Evolutionary conservation across 2,797 vertebrate species (phyloP), one percentile per base, ranked within the genome.

Genomic region (Eospalax fontanierii): DNA sequence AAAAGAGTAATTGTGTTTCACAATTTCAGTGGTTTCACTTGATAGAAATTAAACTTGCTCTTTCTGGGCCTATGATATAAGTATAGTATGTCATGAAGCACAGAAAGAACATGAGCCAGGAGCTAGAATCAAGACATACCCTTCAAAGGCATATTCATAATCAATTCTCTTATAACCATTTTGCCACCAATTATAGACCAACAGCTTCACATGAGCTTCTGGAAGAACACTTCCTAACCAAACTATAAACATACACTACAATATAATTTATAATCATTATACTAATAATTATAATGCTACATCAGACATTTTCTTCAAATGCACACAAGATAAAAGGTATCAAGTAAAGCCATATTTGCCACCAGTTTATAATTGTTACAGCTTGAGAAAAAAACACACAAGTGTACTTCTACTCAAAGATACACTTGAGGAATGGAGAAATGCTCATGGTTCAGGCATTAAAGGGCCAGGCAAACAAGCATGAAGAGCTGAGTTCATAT

Each of bases 281-380:
- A 11, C 46, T 50, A 50, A 50, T 50, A 50, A 74, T 83, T 16
- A 16, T 61, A 10, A 92, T 71, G 18, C 35, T 43, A 85, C 71
- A n/a, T 61, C 33, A 88, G 7, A 2, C 12, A 90, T 92, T 66
- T 95, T 4, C 19, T 83, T 95, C 66, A 94, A 90, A 89, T 87
- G 30, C 89, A 95, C 38, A 94, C 1, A 93, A 5, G 8, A 74
- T 59, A 33, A 24, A 22, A 82, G 30, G n/a, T 80, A 1, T 57
- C 19, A 93, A 2, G 85, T 86, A 24, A 94, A 93, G 79, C 11
- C 89, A 15, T 28, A 81, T 79, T 86, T 89, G 59, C 15, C 43
- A 85, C 61, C 35, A 90, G 14, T 2, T 84, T 73, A 35, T 28
- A 95, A 94, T 10, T 79, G 24, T 40, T 89, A 76, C 57, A 87